phyloP scores from a whole-genome alignment of 2,113 vertebrate species.

The Pampusana beccarii region DNA sequence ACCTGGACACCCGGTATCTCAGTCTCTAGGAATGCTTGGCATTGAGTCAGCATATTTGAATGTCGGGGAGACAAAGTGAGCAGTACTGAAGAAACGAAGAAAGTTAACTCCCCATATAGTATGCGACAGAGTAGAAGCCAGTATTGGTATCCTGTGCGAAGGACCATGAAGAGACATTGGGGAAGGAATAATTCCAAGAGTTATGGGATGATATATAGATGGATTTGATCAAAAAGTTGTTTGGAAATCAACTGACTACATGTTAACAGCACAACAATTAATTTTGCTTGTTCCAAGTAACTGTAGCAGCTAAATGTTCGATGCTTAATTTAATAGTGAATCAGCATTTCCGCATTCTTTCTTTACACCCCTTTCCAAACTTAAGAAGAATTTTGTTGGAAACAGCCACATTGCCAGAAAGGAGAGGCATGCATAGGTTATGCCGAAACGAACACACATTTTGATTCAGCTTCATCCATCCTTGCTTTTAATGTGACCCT shows the following conservation, averaged over 20 bases:
- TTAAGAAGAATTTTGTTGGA: neutral
- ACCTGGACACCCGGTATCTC: rapidly evolving
- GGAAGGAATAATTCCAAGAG: neutral
- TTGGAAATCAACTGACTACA: neutral
- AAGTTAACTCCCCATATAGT: neutral
- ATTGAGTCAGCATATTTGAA: neutral
- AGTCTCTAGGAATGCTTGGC: neutral
- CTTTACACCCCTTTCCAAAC: neutral
- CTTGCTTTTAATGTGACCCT: neutral
- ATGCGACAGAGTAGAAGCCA: neutral
- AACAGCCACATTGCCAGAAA: neutral
- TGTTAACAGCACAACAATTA: neutral
- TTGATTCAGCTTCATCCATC: conserved; percentile 35
- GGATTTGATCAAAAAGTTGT: neutral
- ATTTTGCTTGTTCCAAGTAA: neutral
- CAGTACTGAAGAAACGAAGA: neutral
- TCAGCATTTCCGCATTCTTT: neutral
- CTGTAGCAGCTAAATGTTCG: neutral
- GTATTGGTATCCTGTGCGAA: neutral
- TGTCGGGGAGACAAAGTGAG: neutral
- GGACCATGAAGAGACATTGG: rapidly evolving
- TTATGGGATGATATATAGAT: neutral
- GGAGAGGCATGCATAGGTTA: neutral
- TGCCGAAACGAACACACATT: neutral
- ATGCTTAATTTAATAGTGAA: neutral